A percentile compares a stretch with the other conserved stretches of the same genome.
Evolutionary conservation across 2,113 vertebrate genomes (phyloP).

Genomic region (Charina bottae): DNA sequence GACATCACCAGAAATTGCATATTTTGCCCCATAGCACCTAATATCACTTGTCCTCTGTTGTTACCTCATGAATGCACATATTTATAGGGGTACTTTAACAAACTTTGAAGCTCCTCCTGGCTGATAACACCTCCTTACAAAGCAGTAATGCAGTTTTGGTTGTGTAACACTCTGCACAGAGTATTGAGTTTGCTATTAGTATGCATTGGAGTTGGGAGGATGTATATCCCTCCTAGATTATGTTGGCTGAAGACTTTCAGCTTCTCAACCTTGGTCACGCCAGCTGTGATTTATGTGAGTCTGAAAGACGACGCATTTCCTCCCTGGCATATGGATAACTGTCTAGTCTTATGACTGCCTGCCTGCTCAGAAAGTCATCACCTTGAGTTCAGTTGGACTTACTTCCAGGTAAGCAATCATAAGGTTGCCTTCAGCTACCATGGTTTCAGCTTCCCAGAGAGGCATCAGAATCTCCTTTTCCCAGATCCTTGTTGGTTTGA

Average conservation of each 20-base stretch:
- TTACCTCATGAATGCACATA: not conserved
- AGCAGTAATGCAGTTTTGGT: not conserved
- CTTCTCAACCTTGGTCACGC: not conserved
- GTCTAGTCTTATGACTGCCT: not conserved
- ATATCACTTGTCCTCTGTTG: not conserved
- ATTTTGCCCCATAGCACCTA: not conserved
- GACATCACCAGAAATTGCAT: not conserved
- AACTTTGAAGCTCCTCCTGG: not conserved
- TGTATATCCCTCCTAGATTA: not conserved
- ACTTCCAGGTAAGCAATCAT: not conserved
- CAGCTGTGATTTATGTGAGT: not conserved
- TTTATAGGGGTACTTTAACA: too few species aligned
- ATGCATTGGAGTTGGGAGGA: not conserved
- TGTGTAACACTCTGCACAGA: too few species aligned
- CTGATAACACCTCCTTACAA: not conserved
- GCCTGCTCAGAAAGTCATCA: not conserved
- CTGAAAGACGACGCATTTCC: not conserved
- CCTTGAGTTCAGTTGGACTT: not conserved
- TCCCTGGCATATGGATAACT: not conserved
- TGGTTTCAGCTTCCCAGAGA: not conserved
- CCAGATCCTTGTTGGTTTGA: not conserved
- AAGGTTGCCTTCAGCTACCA: not conserved
- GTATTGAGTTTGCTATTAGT: not conserved
- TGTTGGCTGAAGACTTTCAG: not conserved
- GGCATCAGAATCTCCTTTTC: not conserved